Percentiles rank a stretch among this genome's conserved stretches.
These are phyloP conservation scores for Chelidonichthys spinosus DNA, from an alignment of 2,797 vertebrate species.

Conservation along the genomic window DNA sequence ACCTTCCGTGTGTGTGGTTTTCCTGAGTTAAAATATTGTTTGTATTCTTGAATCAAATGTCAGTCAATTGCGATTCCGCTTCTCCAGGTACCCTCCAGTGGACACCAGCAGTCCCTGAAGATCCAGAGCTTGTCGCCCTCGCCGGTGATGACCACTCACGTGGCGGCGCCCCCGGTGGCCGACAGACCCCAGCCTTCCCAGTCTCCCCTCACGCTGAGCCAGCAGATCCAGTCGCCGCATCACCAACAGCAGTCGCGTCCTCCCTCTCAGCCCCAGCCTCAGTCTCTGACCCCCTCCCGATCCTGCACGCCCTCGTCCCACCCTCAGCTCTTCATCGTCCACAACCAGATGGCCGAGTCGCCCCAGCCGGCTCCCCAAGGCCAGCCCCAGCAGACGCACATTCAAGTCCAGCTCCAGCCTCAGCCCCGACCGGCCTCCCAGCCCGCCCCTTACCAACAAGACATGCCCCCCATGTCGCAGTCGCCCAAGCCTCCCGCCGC, in stretches of 20 bases:
- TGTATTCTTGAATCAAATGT: constrained; percentile 11
- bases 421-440: constrained; percentile 73
- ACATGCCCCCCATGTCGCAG: constrained; percentile 77
- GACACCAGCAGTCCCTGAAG: constrained; percentile 88
- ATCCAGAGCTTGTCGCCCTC: constrained; percentile 90
- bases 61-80: constrained; percentile 29
- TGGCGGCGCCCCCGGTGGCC: constrained; percentile 78
- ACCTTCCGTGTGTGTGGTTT: constrained; percentile 31
- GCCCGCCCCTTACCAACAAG: constrained; percentile 77
- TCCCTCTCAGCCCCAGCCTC: constrained; percentile 85
- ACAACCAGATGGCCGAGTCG: constrained; percentile 87
- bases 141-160: constrained; percentile 83
- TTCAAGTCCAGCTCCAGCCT: constrained; percentile 80
- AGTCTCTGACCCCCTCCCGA: constrained; percentile 86
- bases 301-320: constrained; percentile 88
- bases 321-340: constrained; percentile 88
- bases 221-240: constrained; percentile 89
- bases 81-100: constrained; percentile 86
- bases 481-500: constrained; percentile 79
- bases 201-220: constrained; percentile 87
- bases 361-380: constrained; percentile 78
- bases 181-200: constrained; percentile 90
- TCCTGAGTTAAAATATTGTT: constrained; percentile 16
- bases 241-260: constrained; percentile 81
- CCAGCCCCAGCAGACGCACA: constrained; percentile 74